A percentile compares a stretch with the other conserved stretches of the same genome.
Conservation (phyloP, 1,140 invertebrate species). For the Mylabris phalerata region DNA sequence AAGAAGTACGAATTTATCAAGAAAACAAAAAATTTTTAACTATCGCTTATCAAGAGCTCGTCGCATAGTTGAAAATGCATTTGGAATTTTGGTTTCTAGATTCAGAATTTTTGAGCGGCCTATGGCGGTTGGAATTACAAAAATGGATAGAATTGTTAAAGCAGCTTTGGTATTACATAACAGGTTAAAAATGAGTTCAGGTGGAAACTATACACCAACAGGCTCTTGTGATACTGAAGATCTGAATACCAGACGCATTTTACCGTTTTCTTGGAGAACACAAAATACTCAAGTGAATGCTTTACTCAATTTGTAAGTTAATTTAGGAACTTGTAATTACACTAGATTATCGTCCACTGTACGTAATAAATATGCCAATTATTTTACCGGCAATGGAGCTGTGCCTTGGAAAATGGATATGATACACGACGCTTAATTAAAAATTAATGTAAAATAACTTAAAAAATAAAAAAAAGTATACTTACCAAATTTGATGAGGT, state of each 20-base stretch:
- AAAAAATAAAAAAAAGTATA: too few relatives aligned
- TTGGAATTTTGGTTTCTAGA: not conserved
- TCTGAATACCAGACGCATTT: constrained; percentile 12
- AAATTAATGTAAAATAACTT: too few relatives aligned
- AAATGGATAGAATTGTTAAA: constrained; percentile 14
- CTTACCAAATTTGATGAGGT: too few relatives aligned
- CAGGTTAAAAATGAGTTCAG: constrained; percentile 13
- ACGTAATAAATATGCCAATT: too few relatives aligned
- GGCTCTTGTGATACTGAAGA: constrained; percentile 17
- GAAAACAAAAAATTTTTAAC: constrained; percentile 1
- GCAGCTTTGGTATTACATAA: constrained; percentile 12
- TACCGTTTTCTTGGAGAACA: constrained; percentile 15
- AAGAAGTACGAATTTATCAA: not conserved
- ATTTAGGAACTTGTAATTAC: not conserved
- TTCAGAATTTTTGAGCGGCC: not conserved
- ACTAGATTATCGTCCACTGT: too few relatives aligned
- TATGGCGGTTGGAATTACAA: not conserved
- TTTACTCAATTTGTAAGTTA: too few relatives aligned
- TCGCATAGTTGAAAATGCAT: not conserved
- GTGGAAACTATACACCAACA: constrained; percentile 12
- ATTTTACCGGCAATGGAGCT: too few relatives aligned
- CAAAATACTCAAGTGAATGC: too few relatives aligned
- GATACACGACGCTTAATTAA: too few relatives aligned
- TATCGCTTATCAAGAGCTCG: not conserved
- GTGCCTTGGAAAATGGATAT: too few relatives aligned